phyloP scores from a whole-genome alignment of 2,113 vertebrate species.

The Cyanocitta stelleri region DNA sequence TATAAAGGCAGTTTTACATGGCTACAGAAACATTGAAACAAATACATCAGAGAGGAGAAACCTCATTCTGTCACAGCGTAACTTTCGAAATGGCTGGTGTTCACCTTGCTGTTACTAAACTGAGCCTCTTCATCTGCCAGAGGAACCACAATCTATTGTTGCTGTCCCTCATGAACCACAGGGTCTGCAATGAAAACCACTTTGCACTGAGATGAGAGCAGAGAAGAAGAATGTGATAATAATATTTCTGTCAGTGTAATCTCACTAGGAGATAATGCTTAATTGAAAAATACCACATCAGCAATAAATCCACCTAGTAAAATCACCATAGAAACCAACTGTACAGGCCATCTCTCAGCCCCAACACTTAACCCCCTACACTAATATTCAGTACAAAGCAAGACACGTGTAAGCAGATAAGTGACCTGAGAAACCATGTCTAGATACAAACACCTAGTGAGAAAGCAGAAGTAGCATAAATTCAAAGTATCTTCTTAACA shows the following conservation, averaged over 20 bases:
- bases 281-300: not conserved
- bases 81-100: not conserved
- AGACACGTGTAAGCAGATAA: not conserved
- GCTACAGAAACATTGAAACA: not conserved
- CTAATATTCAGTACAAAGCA: not conserved
- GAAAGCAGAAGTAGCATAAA: not conserved
- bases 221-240: not conserved
- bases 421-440: not conserved
- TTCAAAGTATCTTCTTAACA: not conserved
- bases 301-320: not conserved
- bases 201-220: not conserved
- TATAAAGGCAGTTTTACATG: not conserved
- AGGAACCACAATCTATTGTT: not conserved
- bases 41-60: not conserved
- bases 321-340: not conserved
- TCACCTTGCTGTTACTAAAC: not conserved
- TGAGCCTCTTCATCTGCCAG: not conserved
- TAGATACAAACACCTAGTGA: not conserved
- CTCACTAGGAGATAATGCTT: not conserved
- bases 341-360: not conserved
- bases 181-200: not conserved
- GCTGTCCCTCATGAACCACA: not conserved
- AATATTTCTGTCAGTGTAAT: not conserved
- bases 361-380: not conserved
- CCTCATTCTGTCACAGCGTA: not conserved